phyloP scores from a whole-genome alignment of 2,113 vertebrate genomes.

The Balaeniceps rex region DNA sequence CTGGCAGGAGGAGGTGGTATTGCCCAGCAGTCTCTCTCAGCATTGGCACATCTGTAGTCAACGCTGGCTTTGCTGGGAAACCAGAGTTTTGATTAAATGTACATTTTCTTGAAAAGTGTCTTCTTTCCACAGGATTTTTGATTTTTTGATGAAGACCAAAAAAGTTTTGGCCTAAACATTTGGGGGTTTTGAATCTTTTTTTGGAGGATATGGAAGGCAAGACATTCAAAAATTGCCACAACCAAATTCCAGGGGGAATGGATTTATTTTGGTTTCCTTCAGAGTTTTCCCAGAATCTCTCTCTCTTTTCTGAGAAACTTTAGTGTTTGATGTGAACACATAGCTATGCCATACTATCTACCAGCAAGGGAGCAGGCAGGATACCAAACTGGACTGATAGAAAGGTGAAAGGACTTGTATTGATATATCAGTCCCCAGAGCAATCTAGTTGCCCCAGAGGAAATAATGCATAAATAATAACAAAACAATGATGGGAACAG shows the following conservation, averaged over 20 bases:
- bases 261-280: conserved; percentile 9
- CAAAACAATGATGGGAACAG: background rate
- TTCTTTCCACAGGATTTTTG: conserved; percentile 45
- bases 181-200: background rate
- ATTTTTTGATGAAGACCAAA: conserved; percentile 16
- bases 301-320: conserved; percentile 14
- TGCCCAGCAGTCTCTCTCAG: background rate
- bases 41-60: background rate
- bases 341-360: background rate
- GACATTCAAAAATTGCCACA: background rate
- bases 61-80: background rate
- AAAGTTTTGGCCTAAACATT: conserved; percentile 1
- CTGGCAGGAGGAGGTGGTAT: background rate
- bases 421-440: background rate
- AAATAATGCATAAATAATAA: conserved; percentile 2
- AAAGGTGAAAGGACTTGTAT: background rate
- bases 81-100: background rate
- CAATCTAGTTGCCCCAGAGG: background rate
- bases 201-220: background rate
- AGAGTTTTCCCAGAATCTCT: background rate
- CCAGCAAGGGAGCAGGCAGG: background rate
- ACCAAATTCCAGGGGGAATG: conserved; percentile 3
- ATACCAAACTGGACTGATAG: background rate
- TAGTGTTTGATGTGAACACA: background rate
- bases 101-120: conserved; percentile 26